phyloP scores from a whole-genome alignment of 1,140 invertebrate species.

The Acromyrmex heyeri region DNA sequence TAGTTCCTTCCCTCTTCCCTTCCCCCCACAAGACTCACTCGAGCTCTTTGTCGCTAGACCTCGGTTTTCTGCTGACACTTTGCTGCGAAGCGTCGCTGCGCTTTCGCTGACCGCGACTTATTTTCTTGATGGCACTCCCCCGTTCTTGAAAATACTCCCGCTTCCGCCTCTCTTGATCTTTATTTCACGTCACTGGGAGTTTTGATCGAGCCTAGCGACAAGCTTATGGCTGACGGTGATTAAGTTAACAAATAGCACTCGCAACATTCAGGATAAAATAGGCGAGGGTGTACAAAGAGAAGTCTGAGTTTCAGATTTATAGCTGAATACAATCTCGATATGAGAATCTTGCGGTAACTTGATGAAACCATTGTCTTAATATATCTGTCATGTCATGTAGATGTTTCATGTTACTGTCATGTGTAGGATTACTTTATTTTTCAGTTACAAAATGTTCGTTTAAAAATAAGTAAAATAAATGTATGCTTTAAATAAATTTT shows the following conservation, averaged over 20 bases:
- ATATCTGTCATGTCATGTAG: background rate
- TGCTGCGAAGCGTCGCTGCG: slow-evolving; percentile 64
- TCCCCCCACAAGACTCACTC: slow-evolving; percentile 30
- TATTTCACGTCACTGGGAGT: slow-evolving; percentile 22
- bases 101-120: slow-evolving; percentile 67
- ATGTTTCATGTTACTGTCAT: background rate
- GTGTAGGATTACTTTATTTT: background rate
- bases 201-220: slow-evolving; percentile 35
- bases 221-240: slow-evolving; percentile 29
- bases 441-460: background rate
- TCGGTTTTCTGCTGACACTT: slow-evolving; percentile 80
- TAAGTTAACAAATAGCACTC: slow-evolving; percentile 48
- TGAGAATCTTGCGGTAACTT: background rate
- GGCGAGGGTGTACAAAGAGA: slow-evolving; percentile 1
- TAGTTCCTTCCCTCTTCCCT: slow-evolving; percentile 6
- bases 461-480: background rate
- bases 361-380: slow-evolving; percentile 14
- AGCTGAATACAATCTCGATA: background rate
- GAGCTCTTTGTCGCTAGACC: slow-evolving; percentile 42
- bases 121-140: slow-evolving; percentile 32
- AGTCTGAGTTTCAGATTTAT: slow-evolving; percentile 23
- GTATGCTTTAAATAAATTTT: background rate
- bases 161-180: slow-evolving; percentile 17
- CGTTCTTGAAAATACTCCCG: slow-evolving; percentile 3
- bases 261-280: slow-evolving; percentile 14